These are phyloP conservation scores for Pempheris klunzingeri DNA, from an alignment of 2,797 vertebrate species.

Conservation along the genomic window DNA sequence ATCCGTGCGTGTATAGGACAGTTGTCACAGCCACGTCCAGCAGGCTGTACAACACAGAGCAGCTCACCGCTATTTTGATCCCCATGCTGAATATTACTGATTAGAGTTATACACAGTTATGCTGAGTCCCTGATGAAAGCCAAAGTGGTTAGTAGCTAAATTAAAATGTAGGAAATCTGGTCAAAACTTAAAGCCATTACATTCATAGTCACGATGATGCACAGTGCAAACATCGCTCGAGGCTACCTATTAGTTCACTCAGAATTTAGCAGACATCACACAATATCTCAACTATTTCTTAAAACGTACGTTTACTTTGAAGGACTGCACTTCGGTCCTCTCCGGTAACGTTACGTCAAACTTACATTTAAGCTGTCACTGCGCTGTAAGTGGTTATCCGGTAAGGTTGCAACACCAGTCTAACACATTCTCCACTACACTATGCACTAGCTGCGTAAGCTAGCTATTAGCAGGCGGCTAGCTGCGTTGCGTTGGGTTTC, in stretches of 20 bases:
- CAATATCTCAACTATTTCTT: too few species aligned
- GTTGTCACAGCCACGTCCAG: slow-evolving; percentile 88
- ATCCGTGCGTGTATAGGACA: slow-evolving; percentile 87
- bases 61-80: slow-evolving; percentile 78
- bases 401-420: too few species aligned
- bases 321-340: neutral
- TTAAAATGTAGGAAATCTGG: neutral
- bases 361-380: neutral
- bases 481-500: neutral
- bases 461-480: slow-evolving; percentile 10
- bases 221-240: too few species aligned
- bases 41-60: slow-evolving; percentile 81
- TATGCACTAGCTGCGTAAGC: neutral
- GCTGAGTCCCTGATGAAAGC: too few species aligned
- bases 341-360: too few species aligned
- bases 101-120: neutral
- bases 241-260: too few species aligned
- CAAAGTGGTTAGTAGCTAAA: neutral
- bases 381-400: neutral
- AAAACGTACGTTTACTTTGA: slow-evolving; percentile 49
- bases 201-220: neutral
- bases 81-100: slow-evolving; percentile 86
- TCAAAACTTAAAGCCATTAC: neutral
- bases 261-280: too few species aligned
- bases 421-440: neutral